Evolutionary conservation across 1,140 invertebrate genomes (phyloP).

Genomic region (Ylistrum balloti): DNA sequence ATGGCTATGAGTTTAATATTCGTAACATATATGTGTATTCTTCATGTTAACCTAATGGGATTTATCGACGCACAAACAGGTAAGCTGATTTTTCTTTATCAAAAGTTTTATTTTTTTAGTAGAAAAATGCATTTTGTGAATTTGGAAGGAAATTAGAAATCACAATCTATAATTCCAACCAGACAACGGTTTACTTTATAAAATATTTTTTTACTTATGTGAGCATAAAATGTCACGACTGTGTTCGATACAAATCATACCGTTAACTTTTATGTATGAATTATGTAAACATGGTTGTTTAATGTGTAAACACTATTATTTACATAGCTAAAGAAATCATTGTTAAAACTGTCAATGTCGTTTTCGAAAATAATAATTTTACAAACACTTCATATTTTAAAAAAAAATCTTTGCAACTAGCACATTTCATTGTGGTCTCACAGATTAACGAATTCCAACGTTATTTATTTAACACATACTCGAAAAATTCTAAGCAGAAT

Average conservation of each 20-base stretch:
- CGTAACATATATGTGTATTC: background rate
- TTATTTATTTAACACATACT: background rate
- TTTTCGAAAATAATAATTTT: background rate
- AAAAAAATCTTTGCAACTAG: background rate
- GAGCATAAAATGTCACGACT: no score
- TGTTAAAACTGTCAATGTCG: background rate
- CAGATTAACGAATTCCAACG: background rate
- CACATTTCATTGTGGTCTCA: background rate
- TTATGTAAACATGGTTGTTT: background rate
- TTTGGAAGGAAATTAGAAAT: no score
- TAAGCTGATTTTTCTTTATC: background rate
- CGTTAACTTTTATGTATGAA: background rate
- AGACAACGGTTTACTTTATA: no score
- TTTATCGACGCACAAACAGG: background rate
- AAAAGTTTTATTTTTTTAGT: no score
- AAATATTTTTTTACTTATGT: no score
- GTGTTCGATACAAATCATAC: no score
- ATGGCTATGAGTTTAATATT: background rate
- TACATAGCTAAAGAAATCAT: background rate
- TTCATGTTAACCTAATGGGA: background rate
- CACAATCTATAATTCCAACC: no score
- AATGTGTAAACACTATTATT: background rate
- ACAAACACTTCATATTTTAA: background rate
- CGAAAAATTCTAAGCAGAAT: background rate
- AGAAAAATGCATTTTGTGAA: no score